Evolutionary conservation across 2,888 invertebrate species (phyloP).

Genomic region (Polymixis lichenea): DNA sequence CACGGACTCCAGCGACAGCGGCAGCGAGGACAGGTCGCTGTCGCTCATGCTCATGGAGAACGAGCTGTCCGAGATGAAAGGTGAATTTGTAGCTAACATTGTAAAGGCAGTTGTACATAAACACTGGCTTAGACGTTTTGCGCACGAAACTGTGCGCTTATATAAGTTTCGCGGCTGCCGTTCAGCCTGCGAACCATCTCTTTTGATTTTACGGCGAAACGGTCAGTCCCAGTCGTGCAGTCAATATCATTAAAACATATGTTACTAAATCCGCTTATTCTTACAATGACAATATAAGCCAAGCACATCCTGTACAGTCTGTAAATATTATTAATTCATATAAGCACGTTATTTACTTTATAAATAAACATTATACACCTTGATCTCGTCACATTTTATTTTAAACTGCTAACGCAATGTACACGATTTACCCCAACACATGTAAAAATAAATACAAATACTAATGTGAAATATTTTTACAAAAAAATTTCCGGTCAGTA

Average conservation of each 20-base stretch:
- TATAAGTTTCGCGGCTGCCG: too few species aligned
- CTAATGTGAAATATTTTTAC: not conserved
- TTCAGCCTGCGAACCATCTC: too few species aligned
- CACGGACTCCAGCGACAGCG: conserved; percentile 98
- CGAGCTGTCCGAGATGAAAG: conserved; percentile 88
- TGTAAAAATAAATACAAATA: too few species aligned
- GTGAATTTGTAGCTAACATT: conserved; percentile 54
- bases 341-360: not conserved
- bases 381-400: not conserved
- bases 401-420: not conserved
- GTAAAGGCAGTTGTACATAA: not conserved
- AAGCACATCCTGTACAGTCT: not conserved
- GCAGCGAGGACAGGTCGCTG: conserved; percentile 95
- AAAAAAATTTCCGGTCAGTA: not conserved
- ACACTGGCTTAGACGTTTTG: too few species aligned
- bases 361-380: not conserved
- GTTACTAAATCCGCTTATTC: not conserved
- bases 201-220: too few species aligned
- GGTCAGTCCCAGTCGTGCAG: not conserved
- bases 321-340: conserved; percentile 19
- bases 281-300: conserved; percentile 8
- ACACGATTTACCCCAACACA: too few species aligned
- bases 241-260: too few species aligned
- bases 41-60: conserved; percentile 94
- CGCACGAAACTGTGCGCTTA: too few species aligned